These are phyloP conservation scores for Eurois occulta DNA, from an alignment of 2,888 invertebrate genomes.

Conservation along the genomic window DNA sequence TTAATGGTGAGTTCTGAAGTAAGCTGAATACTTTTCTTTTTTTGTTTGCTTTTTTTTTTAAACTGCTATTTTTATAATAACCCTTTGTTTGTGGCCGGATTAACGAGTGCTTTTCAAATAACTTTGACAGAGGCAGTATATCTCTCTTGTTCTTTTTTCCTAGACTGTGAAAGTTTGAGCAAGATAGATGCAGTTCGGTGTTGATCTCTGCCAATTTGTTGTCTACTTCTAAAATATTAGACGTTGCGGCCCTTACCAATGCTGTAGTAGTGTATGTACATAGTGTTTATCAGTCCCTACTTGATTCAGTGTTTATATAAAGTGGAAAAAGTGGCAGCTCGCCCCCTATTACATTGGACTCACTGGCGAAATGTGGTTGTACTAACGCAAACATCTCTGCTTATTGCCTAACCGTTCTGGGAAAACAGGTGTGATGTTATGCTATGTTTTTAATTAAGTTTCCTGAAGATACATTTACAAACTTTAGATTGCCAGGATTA, in stretches of 20 bases:
- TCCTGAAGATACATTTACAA: neutral
- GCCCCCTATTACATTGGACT: neutral
- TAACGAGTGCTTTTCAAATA: too few species aligned
- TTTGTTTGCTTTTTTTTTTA: conserved; percentile 21
- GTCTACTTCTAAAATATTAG: neutral
- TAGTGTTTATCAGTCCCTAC: neutral
- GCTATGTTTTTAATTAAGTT: neutral
- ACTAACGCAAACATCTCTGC: neutral
- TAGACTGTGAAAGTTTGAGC: too few species aligned
- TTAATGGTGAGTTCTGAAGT: conserved; percentile 93
- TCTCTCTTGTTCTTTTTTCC: too few species aligned
- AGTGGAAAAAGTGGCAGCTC: neutral
- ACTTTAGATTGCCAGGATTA: neutral
- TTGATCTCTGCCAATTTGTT: neutral
- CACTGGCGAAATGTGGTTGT: neutral
- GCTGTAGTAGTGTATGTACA: too few species aligned
- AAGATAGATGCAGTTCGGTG: too few species aligned
- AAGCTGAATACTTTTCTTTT: conserved; percentile 28
- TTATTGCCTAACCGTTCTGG: neutral
- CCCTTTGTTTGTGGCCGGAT: too few species aligned
- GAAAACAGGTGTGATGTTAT: neutral
- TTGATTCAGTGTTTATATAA: neutral
- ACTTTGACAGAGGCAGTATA: too few species aligned
- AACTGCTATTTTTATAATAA: neutral
- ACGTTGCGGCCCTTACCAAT: neutral